Evolutionary conservation across 2,113 vertebrate genomes (phyloP), one percentile per base, ranked within the genome.

Genomic region (Chaenocephalus aceratus): DNA sequence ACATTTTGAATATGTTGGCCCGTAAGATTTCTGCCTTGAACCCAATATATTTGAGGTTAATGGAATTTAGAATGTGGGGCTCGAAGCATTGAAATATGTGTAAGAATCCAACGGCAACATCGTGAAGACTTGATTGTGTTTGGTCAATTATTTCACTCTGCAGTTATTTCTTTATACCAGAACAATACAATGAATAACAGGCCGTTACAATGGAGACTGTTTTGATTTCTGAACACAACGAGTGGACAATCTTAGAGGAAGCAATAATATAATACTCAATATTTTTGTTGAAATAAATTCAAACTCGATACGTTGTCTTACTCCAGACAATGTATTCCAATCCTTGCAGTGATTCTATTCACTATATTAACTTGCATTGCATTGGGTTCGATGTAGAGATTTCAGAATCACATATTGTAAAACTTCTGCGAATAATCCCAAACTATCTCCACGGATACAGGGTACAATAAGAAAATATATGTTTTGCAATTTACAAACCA

Each of bases 391-490:
- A 75, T 12, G 44, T 46, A 57, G 49, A 76, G 69, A 69, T 72
- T 26, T 77, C 21, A 13, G 44, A 79, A 14, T 1, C 10, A 34
- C n/a, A 79, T 54, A 26, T 61, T 49, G 58, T 18, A 71, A 75
- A 59, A 81, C 53, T 74, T 72, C 11, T 14, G 26, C 3, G 13
- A 83, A 78, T 67, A 41, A 71, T 67, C 41, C 61, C 34, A 48
- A 67, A 65, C 53, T 53, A 21, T 75, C 44, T 44, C 21, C 44
- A 57, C n/a, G n/a, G 26, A 57, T 45, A n/a, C 16, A 77, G 57
- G 66, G 21, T 18, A 59, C 65, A 56, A 16, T 51, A 60, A 59
- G 45, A 68, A 66, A 57, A 45, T 57, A 49, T 61, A 9, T 51
- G 52, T 72, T 49, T 45, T 44, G 14, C 57, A 58, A 41, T 62